Percentiles rank a stretch among this genome's conserved stretches.
Conservation (phyloP, 1,140 invertebrate species). For the Campoletis sonorensis region DNA sequence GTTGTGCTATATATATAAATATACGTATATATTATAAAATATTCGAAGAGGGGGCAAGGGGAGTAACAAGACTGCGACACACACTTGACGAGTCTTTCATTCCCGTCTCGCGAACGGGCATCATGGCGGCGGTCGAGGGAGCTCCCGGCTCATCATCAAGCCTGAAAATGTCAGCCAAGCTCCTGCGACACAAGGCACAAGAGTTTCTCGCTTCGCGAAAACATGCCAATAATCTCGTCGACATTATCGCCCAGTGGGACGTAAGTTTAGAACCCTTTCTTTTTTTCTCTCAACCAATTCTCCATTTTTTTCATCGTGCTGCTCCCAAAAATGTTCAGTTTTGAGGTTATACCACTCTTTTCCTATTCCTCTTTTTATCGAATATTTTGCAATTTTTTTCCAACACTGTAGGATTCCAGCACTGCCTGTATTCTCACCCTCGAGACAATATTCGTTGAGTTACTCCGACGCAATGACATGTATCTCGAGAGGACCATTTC, state of each 20-base stretch:
- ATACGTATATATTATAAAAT: too few species aligned
- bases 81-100: slow-evolving; percentile 23
- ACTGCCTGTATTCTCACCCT: slow-evolving; percentile 79
- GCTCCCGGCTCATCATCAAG: slow-evolving; percentile 45
- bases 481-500: slow-evolving; percentile 74
- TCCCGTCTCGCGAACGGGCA: slow-evolving; percentile 38
- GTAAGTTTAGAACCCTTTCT: slow-evolving; percentile 63
- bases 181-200: slow-evolving; percentile 81
- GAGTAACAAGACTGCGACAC: not conserved
- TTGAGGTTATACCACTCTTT: not conserved
- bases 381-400: slow-evolving; percentile 48
- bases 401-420: slow-evolving; percentile 66
- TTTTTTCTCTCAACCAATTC: slow-evolving; percentile 52
- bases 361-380: too few species aligned
- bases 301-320: slow-evolving; percentile 40
- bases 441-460: slow-evolving; percentile 82
- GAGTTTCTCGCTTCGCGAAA: slow-evolving; percentile 81
- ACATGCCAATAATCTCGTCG: slow-evolving; percentile 80
- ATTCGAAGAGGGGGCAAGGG: not conserved
- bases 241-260: slow-evolving; percentile 82
- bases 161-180: slow-evolving; percentile 73
- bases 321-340: slow-evolving; percentile 33
- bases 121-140: slow-evolving; percentile 50
- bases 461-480: slow-evolving; percentile 81
- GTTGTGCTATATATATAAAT: too few species aligned